A percentile compares a stretch with the other conserved stretches of the same genome.
These are phyloP conservation scores for Magallana angulata DNA, from an alignment of 1,140 invertebrate genomes.

Conservation along the genomic window DNA sequence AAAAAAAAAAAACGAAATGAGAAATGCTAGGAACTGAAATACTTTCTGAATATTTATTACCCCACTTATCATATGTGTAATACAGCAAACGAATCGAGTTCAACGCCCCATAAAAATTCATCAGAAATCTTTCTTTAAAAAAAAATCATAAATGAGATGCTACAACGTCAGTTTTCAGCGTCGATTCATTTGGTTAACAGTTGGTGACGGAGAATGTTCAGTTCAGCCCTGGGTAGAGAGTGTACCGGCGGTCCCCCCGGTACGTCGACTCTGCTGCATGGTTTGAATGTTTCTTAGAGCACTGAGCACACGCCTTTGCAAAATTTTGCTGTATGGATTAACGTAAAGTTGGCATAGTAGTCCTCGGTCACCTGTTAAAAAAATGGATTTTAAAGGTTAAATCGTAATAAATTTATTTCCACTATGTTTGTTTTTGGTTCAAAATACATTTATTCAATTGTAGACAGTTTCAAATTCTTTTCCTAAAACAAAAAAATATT, in stretches of 20 bases:
- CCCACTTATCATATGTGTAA: not conserved
- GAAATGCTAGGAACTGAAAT: slow-evolving; percentile 17
- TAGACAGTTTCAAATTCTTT: not conserved
- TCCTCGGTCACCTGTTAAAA: slow-evolving; percentile 35
- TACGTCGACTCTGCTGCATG: not conserved
- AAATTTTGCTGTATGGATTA: slow-evolving; percentile 46
- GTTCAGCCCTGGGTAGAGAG: not conserved
- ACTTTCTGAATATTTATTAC: slow-evolving; percentile 9
- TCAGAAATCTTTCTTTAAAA: not conserved
- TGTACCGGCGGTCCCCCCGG: not conserved
- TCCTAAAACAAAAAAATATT: not conserved
- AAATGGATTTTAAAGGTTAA: not conserved
- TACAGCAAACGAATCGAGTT: not conserved
- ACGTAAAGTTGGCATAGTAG: slow-evolving; percentile 47
- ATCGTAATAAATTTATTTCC: not conserved
- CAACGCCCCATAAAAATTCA: not conserved
- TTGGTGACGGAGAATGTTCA: not conserved
- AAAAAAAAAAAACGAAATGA: slow-evolving; percentile 9
- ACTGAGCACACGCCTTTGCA: slow-evolving; percentile 40
- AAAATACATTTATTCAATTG: not conserved
- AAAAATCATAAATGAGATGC: too few relatives aligned
- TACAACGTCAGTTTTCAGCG: not conserved
- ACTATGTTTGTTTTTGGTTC: not conserved
- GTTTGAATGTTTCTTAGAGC: slow-evolving; percentile 32
- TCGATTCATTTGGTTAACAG: not conserved